Evolutionary conservation across 2,888 invertebrate species (phyloP), one percentile per base, ranked within the genome.

Genomic region (Chironomus riparius): DNA sequence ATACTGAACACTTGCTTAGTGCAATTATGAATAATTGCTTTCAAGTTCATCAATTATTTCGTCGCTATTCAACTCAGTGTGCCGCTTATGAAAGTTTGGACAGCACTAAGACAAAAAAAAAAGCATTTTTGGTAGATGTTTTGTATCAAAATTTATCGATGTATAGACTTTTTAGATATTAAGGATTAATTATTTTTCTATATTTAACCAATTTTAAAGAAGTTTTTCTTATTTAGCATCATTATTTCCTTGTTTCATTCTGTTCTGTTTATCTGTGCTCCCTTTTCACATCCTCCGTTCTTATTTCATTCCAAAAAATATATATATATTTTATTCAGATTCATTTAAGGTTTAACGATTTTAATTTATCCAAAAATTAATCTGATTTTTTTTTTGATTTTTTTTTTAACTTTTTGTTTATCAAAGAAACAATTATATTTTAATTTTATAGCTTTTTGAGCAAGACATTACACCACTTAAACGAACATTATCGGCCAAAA

Each of bases 381-480:
- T 50, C 50, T 50, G 15, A 56, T 28, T 70, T 56, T 47, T 71
- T 71, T 71, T 22, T n/a, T 56, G 15, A 21, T 21, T 21, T 18
- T 21, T 21, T 18, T 56, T 56, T 22, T 65, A 13, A 65, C 38
- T 38, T 38, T 28, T 65, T 13, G 24, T 65, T 65, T 21, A 65
- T 24, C 21, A 47, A 47, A 38, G 4, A 28, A 38, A 74, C 47
- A 68, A 47, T 74, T 48, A 24, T n/a, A 68, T 74, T 74, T 72
- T 48, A 74, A 74, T 73, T 68, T 76, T 76, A 50, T 76, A 92
- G 91, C 87, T 93, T 82, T 94, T 93, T 91, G 93, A 94, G 87
- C 92, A 93, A 87, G 92, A 94, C 85, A 92, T 94, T 86, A 89
- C 89, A 83, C 91, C 92, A 82, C 87, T 94, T 85, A 94, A 93